A percentile compares a stretch with the other conserved stretches of the same genome.
Evolutionary conservation across 2,113 vertebrate species (phyloP).

Genomic region (Setophaga kirtlandii): DNA sequence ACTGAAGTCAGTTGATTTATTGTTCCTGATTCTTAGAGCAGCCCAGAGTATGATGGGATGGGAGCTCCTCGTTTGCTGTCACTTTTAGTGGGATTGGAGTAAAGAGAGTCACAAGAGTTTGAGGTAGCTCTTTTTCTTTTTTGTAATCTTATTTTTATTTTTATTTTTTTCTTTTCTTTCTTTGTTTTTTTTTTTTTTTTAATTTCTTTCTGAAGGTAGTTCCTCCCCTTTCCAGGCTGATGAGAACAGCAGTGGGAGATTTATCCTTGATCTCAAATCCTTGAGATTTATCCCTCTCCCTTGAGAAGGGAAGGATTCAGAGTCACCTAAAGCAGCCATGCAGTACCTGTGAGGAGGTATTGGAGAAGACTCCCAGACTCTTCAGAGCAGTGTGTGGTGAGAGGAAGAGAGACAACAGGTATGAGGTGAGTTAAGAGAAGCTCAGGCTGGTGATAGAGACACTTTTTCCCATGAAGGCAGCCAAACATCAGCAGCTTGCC

Average conservation of each 20-base stretch:
- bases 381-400: background rate
- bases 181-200: fast-evolving
- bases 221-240: background rate
- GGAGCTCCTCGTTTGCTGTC: background rate
- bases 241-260: background rate
- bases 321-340: background rate
- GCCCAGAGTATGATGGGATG: background rate
- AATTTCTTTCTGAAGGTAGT: background rate
- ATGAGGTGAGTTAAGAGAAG: background rate
- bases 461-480: background rate
- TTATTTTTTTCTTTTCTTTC: too few relatives aligned
- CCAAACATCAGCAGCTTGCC: background rate
- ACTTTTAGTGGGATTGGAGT: background rate
- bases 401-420: background rate
- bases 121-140: background rate
- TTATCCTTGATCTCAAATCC: background rate
- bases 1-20: background rate
- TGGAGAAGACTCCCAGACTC: background rate
- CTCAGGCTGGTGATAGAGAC: background rate
- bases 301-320: background rate
- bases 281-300: too few relatives aligned
- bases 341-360: background rate
- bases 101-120: background rate
- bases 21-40: background rate
- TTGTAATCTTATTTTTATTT: background rate